These are phyloP conservation scores for Toxotes chatareus DNA, from an alignment of 2,113 vertebrate species.

Conservation along the genomic window DNA sequence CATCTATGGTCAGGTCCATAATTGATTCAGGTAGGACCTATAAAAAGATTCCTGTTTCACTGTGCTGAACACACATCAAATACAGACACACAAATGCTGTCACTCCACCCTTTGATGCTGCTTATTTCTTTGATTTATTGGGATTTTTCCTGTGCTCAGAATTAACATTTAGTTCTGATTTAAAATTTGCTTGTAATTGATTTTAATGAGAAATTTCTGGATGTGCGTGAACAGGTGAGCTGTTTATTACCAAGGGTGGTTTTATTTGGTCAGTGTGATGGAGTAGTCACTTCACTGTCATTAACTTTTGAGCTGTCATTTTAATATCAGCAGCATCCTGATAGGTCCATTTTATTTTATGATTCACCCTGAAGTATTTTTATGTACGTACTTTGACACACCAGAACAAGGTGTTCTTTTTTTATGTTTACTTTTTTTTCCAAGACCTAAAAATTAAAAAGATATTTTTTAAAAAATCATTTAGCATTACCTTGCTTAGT, in stretches of 20 bases:
- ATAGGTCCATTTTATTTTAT: too few species aligned
- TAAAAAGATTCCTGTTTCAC: constrained; percentile 37
- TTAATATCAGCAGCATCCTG: too few species aligned
- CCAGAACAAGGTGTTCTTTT: too few species aligned
- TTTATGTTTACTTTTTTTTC: too few species aligned
- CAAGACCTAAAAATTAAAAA: too few species aligned
- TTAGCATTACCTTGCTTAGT: neutral
- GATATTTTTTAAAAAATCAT: neutral
- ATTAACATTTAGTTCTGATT: neutral
- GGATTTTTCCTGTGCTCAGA: neutral
- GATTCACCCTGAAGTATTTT: too few species aligned
- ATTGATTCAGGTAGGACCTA: constrained; percentile 43
- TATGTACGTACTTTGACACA: too few species aligned
- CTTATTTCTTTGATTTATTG: neutral
- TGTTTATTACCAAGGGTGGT: too few species aligned
- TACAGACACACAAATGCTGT: constrained; percentile 30
- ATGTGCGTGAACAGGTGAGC: neutral
- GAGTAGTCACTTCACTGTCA: neutral
- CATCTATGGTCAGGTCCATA: constrained; percentile 26
- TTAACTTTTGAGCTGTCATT: too few species aligned
- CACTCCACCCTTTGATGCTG: constrained; percentile 14
- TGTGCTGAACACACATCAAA: constrained; percentile 13
- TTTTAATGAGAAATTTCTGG: neutral
- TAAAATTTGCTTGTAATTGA: too few species aligned
- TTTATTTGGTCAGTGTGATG: neutral